Conservation (phyloP, 1,140 invertebrate genomes). For the Drosophila aff. region DNA sequence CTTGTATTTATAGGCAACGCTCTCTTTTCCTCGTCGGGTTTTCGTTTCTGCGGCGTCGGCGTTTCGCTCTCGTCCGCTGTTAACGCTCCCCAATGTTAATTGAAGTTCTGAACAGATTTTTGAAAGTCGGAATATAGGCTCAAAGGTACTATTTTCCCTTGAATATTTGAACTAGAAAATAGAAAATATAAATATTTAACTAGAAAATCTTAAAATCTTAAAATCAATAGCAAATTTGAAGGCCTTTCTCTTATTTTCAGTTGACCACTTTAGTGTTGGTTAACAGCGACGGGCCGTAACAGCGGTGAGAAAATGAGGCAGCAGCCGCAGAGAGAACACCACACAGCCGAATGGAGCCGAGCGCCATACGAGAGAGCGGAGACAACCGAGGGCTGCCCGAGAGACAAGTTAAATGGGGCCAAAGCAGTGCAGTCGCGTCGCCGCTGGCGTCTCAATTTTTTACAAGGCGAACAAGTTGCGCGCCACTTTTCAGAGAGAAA, state of each 20-base stretch:
- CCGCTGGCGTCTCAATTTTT: slow-evolving; percentile 62
- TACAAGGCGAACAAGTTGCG: slow-evolving; percentile 76
- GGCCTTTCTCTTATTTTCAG: neutral
- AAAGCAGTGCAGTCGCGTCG: slow-evolving; percentile 73
- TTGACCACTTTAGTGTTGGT: neutral
- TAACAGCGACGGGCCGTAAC: slow-evolving; percentile 6
- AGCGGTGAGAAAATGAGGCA: neutral
- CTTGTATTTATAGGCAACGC: slow-evolving; percentile 13
- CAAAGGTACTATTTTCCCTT: neutral
- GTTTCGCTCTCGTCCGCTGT: slow-evolving; percentile 1
- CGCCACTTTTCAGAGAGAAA: slow-evolving; percentile 28
- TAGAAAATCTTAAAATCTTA: neutral
- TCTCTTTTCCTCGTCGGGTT: neutral
- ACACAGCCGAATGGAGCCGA: slow-evolving; percentile 6
- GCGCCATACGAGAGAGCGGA: slow-evolving; percentile 18
- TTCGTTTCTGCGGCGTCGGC: slow-evolving; percentile 4
- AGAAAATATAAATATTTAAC: neutral
- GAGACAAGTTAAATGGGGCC: slow-evolving; percentile 64
- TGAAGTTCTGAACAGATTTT: neutral
- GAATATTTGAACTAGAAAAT: neutral
- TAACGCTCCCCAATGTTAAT: neutral
- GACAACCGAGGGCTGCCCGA: slow-evolving; percentile 1
- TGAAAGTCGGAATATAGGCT: neutral
- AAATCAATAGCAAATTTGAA: neutral
- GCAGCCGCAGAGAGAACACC: slow-evolving; percentile 2